Evolutionary conservation across 2,888 invertebrate species (phyloP).

Genomic region (Zelleria hepariella): DNA sequence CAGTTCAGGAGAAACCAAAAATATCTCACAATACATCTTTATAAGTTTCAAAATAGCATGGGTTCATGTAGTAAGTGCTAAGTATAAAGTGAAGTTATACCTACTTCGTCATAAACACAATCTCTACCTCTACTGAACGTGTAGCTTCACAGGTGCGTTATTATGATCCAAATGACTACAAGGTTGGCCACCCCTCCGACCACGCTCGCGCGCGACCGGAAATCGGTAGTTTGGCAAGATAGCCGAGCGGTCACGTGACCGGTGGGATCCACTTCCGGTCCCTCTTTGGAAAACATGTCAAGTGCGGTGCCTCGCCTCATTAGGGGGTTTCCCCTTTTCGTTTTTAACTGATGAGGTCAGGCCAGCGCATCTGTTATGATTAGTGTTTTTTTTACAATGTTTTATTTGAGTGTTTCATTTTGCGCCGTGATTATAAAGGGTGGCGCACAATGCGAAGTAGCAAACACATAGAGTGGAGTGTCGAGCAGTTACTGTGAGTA

Average conservation of each 20-base stretch:
- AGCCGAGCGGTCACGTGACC: constrained; percentile 64
- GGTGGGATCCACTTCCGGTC: constrained; percentile 62
- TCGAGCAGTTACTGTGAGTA: not conserved
- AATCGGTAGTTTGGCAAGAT: constrained; percentile 64
- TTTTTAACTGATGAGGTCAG: constrained; percentile 31
- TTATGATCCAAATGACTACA: constrained; percentile 7
- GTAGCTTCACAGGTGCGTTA: too few species aligned
- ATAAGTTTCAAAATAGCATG: too few species aligned
- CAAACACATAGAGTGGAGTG: not conserved
- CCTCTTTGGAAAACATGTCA: constrained; percentile 54
- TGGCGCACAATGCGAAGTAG: not conserved
- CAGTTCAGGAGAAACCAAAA: too few species aligned
- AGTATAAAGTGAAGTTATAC: too few species aligned
- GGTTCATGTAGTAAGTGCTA: too few species aligned
- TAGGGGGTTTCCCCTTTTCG: constrained; percentile 36
- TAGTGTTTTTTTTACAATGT: not conserved
- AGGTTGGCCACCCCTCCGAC: constrained; percentile 40
- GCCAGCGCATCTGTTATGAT: constrained; percentile 39
- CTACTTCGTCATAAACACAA: too few species aligned
- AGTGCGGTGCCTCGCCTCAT: constrained; percentile 60
- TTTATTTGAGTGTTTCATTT: not conserved
- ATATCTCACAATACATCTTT: too few species aligned
- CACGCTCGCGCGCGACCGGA: constrained; percentile 40
- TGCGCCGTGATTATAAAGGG: not conserved
- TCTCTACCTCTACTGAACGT: too few species aligned